Conservation (phyloP, 2,113 vertebrate species). For the Sphyrna mokarran region DNA sequence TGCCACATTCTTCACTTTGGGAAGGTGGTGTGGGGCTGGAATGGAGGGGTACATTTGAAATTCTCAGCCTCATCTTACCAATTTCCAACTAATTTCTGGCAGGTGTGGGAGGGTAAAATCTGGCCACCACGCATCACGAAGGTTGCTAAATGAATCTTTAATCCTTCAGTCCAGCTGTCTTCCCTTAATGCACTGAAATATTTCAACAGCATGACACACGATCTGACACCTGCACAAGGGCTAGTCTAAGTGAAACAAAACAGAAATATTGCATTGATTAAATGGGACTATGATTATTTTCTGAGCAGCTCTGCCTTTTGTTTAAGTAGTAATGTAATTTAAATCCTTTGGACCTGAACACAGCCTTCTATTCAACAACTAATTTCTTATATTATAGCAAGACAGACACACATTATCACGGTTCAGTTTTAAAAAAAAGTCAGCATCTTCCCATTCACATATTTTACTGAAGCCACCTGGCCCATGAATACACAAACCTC, state of each 20-base stretch:
- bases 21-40: no score
- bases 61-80: no score
- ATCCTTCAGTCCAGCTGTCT: neutral
- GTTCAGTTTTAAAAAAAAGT: neutral
- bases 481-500: neutral
- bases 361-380: neutral
- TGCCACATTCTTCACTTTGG: no score
- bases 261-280: neutral
- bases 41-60: no score
- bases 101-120: no score
- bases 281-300: neutral
- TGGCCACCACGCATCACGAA: neutral
- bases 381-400: neutral
- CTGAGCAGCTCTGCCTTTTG: neutral
- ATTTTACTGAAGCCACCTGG: neutral
- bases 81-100: no score
- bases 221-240: neutral
- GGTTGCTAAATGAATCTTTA: neutral
- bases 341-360: neutral
- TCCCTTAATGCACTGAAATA: neutral
- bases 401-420: neutral
- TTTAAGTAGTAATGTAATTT: neutral
- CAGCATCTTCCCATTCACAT: neutral
- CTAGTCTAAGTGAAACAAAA: neutral
- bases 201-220: neutral